Evolutionary conservation across 2,113 vertebrate species (phyloP), one percentile per base, ranked within the genome.

Genomic region (Lophotis ruficrista): DNA sequence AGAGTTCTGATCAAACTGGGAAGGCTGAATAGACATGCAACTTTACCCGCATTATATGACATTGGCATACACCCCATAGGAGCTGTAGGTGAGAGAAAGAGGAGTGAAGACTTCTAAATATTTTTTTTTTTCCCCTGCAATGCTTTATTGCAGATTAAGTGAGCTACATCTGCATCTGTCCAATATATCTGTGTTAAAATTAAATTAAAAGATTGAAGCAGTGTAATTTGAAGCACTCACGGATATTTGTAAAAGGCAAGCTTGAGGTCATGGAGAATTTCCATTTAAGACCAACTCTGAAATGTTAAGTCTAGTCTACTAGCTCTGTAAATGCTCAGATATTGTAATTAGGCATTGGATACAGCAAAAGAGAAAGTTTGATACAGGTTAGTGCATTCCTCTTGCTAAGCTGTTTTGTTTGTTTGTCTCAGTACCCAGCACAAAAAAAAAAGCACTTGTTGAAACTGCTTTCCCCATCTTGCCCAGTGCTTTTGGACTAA

Each of bases 51-150:
- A 30, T 1, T 1, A 10, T 45, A 19, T 2, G 2, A 24, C 13
- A 19, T 21, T 0, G 3, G 4, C 33, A 45, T 53, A 41, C 51
- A 17, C 31, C 10, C 16, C 6, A 0, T 27, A 30, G 80, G 27
- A 51, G 10, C 33, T 7, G 18, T 7, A 7, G 15, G 21, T 20
- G 6, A 79, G 18, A 71, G 24, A 66, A 81, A 65, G 31, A 56
- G 10, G 9, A 7, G 4, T 48, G 28, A 78, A 66, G 15, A 15
- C 14, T 43, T 43, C 41, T 43, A 43, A 43, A 43, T 15, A 43
- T 43, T 43, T 43, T 43, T 43, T 43, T n/a, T 43, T 43, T 90
- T 62, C 41, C 7, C 6, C 22, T 82, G 12, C 15, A n/a, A 37
- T 83, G 10, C 20, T 16, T 70, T 69, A 24, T 62, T 14, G 22